Percentiles rank a stretch among this genome's conserved stretches.
These are phyloP conservation scores for Vanessa atalanta DNA, from an alignment of 1,140 invertebrate genomes.

Conservation along the genomic window DNA sequence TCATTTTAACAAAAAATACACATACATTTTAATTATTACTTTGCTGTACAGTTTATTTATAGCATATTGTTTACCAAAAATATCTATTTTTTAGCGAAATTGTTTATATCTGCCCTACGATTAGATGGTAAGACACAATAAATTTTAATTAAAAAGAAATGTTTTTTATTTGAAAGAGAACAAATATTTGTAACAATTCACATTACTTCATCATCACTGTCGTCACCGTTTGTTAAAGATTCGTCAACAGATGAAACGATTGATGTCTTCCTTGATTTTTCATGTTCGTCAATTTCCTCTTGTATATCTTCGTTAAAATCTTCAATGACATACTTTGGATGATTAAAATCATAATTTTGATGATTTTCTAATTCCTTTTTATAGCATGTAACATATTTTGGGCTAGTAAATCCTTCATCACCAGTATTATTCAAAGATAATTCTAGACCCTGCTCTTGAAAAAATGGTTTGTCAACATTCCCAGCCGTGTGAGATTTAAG, in stretches of 20 bases:
- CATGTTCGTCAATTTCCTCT: conserved; percentile 13
- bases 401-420: no score
- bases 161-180: neutral
- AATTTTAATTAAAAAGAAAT: conserved; percentile 38
- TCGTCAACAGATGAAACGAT: conserved; percentile 8
- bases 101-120: conserved; percentile 47
- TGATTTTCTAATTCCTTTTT: conserved; percentile 20
- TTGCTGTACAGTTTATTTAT: conserved; percentile 25
- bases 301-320: conserved; percentile 17
- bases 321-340: neutral
- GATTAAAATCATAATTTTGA: neutral
- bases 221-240: neutral
- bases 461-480: no score
- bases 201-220: neutral
- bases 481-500: no score
- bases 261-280: conserved; percentile 10
- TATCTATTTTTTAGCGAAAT: conserved; percentile 40
- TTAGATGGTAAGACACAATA: conserved; percentile 52
- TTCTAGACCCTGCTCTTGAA: no score
- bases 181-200: neutral
- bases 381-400: neutral
- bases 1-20: neutral
- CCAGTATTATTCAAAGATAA: no score
- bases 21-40: conserved; percentile 1
- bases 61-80: conserved; percentile 62